Evolutionary conservation across 1,140 invertebrate genomes (phyloP).

Genomic region (Platorchestia sp.): DNA sequence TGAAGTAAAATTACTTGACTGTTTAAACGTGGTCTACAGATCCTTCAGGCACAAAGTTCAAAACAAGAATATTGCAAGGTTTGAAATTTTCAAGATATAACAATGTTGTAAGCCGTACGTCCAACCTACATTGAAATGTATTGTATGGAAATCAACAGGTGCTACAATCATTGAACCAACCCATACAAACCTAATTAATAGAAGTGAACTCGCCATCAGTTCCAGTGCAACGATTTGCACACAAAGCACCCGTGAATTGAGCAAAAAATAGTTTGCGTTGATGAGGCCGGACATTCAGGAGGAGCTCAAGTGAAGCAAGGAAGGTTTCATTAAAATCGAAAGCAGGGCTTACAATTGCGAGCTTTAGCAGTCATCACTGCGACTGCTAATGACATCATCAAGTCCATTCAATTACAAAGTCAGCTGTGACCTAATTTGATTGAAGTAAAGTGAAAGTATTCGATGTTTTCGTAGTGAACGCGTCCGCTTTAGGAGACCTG

Average conservation of each 20-base stretch:
- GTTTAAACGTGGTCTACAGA: too few relatives aligned
- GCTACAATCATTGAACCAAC: not conserved
- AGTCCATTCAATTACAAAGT: conserved; percentile 53
- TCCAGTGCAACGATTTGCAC: not conserved
- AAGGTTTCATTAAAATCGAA: not conserved
- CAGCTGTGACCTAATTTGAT: conserved; percentile 51
- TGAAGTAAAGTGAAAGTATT: conserved; percentile 51
- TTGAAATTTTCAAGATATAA: too few relatives aligned
- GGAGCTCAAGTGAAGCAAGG: not conserved
- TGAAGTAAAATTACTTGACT: too few relatives aligned
- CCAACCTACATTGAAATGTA: not conserved
- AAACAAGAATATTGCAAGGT: too few relatives aligned
- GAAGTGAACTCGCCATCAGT: not conserved
- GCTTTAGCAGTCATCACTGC: conserved; percentile 7
- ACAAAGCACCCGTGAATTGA: not conserved
- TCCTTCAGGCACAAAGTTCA: too few relatives aligned
- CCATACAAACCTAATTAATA: not conserved
- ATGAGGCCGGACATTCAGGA: not conserved
- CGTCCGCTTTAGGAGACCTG: conserved; percentile 13
- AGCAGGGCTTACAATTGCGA: not conserved
- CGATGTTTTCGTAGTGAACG: conserved; percentile 50
- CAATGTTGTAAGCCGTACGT: too few relatives aligned
- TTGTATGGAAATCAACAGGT: not conserved
- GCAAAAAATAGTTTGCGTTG: not conserved
- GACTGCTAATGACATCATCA: conserved; percentile 54